Conservation (phyloP, 2,888 invertebrate genomes). For the Ophioninae sp. region DNA sequence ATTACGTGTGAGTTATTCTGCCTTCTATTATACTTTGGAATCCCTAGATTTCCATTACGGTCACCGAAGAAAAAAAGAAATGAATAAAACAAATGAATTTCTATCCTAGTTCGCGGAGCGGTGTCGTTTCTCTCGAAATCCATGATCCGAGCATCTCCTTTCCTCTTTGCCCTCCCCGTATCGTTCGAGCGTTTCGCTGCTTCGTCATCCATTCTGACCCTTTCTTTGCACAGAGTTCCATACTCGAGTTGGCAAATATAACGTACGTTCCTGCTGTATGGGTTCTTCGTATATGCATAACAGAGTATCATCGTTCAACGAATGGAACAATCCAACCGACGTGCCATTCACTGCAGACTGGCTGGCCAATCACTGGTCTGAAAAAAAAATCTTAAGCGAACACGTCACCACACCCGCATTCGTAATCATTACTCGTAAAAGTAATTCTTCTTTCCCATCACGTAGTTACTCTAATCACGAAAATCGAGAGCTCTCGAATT, state of each 20-base stretch:
- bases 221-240: conserved; percentile 32
- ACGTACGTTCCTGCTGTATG: not conserved
- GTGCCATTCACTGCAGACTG: not conserved
- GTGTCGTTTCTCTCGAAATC: not conserved
- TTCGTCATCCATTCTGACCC: conserved; percentile 11
- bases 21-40: not conserved
- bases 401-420: no score
- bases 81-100: conserved; percentile 18
- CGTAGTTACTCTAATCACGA: not conserved
- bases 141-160: conserved; percentile 13
- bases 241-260: conserved; percentile 46
- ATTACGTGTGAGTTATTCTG: conserved; percentile 23
- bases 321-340: not conserved
- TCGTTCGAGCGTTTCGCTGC: conserved; percentile 2
- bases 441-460: not conserved
- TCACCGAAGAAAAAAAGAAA: conserved; percentile 6
- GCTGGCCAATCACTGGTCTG: no score
- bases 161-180: conserved; percentile 18
- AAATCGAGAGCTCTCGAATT: not conserved
- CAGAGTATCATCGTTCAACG: not conserved
- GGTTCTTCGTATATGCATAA: not conserved
- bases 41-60: conserved; percentile 22
- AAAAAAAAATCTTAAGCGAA: no score
- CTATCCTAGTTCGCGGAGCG: conserved; percentile 25
- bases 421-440: no score